Percentiles rank a stretch among this genome's conserved stretches.
These are phyloP conservation scores for Anticlea derivata DNA, from an alignment of 2,888 invertebrate genomes.

Conservation along the genomic window DNA sequence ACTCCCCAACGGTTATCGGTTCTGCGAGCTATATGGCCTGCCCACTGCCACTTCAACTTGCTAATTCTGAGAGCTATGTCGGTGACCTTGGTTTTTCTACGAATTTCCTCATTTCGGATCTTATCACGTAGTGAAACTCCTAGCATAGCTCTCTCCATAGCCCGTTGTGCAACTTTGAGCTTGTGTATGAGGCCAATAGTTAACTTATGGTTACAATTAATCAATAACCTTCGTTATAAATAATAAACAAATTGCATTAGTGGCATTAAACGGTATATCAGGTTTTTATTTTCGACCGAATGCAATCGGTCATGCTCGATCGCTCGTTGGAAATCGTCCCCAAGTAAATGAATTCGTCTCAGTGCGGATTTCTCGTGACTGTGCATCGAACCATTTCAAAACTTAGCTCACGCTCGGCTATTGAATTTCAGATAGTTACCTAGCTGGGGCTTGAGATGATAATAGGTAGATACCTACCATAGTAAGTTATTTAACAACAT, in stretches of 20 bases:
- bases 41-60: too few species aligned
- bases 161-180: too few species aligned
- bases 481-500: too few species aligned
- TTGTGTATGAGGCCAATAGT: too few species aligned
- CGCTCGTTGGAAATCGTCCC: conserved; percentile 60
- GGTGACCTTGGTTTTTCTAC: too few species aligned
- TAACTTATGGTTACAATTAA: too few species aligned
- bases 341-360: conserved; percentile 63
- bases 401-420: conserved; percentile 30
- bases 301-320: conserved; percentile 60
- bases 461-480: background rate
- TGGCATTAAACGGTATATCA: conserved; percentile 32
- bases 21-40: too few species aligned
- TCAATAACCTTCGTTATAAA: background rate
- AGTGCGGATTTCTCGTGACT: conserved; percentile 37
- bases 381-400: conserved; percentile 33
- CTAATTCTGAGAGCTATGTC: too few species aligned
- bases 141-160: too few species aligned
- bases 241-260: conserved; percentile 6
- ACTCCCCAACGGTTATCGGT: too few species aligned
- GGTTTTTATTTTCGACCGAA: conserved; percentile 48
- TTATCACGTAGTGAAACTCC: too few species aligned
- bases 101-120: too few species aligned
- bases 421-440: conserved; percentile 13
- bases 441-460: background rate